Evolutionary conservation across 2,888 invertebrate genomes (phyloP), one percentile per base, ranked within the genome.

Genomic region (Drosophila mulleri): DNA sequence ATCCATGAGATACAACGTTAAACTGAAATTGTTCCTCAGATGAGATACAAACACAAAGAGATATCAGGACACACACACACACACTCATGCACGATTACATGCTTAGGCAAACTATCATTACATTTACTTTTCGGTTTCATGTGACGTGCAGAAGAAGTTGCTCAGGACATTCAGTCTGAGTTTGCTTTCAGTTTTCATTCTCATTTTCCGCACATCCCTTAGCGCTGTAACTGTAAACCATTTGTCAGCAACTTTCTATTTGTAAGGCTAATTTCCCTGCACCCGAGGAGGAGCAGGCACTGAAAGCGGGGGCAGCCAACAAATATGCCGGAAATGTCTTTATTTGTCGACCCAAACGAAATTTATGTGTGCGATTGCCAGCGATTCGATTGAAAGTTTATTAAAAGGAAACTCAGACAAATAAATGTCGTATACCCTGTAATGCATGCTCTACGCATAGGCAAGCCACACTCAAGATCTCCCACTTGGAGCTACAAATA

Each of bases 181-280:
- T 26, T 53, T 68, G 60, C 64, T 56, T 67, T 66, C 63, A 60
- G 65, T 80, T 74, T 67, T 59, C 60, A 60, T 64, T 62, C 70
- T 56, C 57, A 53, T 66, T 56, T 74, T 56, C 47, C 63, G 53
- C 50, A 66, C 48, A 69, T 77, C 62, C 77, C 48, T 75, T 78
- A 74, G 76, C 77, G 53, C 75, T 89, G 88, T 82, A 86, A 86
- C 89, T 85, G 86, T 80, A 80, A 88, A 74, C 88, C 88, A 82
- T 86, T 89, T 88, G 90, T 90, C 90, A 86, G 90, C 85, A 89
- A 86, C 72, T 83, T 77, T 75, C 44, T 76, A 62, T 83, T 78
- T 70, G 65, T 67, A 57, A 70, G 69, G 80, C 80, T 84, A 82
- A 89, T 87, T 89, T 77, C 72, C 59, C 56, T 35, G 47, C n/a